Conservation (phyloP, 2,888 invertebrate species). For the Melanotus villosus region DNA sequence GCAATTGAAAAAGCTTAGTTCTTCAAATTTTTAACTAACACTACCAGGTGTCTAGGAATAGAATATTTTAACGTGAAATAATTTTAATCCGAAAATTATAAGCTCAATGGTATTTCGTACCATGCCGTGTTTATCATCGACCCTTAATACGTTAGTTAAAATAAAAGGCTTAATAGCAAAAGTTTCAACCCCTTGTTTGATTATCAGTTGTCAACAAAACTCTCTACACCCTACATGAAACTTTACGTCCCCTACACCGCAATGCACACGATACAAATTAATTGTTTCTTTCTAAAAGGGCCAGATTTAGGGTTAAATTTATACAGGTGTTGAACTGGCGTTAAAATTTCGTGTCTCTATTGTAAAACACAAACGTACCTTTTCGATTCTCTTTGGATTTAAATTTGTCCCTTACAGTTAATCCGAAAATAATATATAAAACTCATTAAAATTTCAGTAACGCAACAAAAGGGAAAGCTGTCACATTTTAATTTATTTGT, state of each 20-base stretch:
- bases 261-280: background rate
- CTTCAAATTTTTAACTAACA: no score
- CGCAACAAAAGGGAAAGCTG: no score
- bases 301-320: background rate
- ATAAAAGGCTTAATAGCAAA: constrained; percentile 11
- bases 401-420: no score
- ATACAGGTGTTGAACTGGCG: background rate
- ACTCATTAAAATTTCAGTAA: no score
- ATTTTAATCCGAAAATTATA: no score
- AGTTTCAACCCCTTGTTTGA: constrained; percentile 5
- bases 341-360: background rate
- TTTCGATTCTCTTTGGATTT: no score
- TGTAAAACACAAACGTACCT: background rate
- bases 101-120: no score
- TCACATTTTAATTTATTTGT: no score
- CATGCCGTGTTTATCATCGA: constrained; percentile 35
- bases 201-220: constrained; percentile 19
- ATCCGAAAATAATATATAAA: no score
- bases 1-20: no score
- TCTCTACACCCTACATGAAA: background rate
- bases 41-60: no score
- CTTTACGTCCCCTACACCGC: background rate
- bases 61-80: no score
- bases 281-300: background rate
- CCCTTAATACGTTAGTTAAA: constrained; percentile 3